A percentile compares a stretch with the other conserved stretches of the same genome.
Evolutionary conservation across 2,113 vertebrate genomes (phyloP).

Genomic region (Illadopsis cleaveri): DNA sequence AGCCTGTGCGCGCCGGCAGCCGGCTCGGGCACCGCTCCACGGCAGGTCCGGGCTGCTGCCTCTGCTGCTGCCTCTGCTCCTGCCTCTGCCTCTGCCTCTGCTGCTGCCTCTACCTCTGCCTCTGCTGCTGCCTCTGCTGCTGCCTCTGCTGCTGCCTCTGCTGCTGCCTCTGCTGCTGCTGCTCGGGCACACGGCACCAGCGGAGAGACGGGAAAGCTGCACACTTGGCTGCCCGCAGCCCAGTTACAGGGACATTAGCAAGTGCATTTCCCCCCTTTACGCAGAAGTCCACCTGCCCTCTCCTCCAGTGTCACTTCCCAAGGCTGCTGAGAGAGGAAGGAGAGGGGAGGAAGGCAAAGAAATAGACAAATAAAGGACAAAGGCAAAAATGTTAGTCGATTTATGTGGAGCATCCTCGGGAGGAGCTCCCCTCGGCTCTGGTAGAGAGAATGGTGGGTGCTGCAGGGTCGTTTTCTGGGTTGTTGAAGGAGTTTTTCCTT

Average conservation of each 20-base stretch:
- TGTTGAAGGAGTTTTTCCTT: neutral
- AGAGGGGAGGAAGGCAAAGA: neutral
- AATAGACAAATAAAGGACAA: neutral
- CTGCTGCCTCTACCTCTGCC: neutral
- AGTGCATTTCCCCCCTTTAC: neutral
- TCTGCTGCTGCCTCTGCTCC: no score
- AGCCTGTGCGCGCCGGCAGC: neutral
- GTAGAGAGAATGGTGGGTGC: accelerated
- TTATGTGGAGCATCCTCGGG: neutral
- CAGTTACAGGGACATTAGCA: neutral
- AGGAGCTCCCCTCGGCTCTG: accelerated
- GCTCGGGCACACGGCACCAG: neutral
- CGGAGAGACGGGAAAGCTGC: no score
- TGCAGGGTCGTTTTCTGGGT: accelerated
- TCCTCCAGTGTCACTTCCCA: neutral
- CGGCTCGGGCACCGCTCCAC: neutral
- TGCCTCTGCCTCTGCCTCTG: no score
- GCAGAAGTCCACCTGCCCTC: neutral
- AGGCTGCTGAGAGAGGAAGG: neutral
- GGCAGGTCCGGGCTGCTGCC: neutral
- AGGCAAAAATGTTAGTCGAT: neutral
- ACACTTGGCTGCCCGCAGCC: neutral
- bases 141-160: neutral
- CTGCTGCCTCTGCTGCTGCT: neutral
- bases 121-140: neutral